Base-by-base conservation (phyloP, 2,797 vertebrate genomes). In the Rhadinocentrus ornatus region DNA sequence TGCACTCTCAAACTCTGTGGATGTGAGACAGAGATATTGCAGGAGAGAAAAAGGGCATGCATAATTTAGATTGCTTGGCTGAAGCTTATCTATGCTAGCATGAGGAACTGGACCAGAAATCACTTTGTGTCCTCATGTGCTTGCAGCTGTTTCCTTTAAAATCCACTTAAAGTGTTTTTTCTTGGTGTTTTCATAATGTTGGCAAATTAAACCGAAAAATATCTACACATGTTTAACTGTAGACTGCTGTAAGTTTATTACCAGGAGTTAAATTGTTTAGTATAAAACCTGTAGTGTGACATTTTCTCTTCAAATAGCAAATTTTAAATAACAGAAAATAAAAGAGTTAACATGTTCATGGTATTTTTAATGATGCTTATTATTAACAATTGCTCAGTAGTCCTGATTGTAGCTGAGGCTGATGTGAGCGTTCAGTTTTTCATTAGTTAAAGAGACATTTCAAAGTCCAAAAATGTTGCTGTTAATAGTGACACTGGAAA, bases 11-110 rank as follows among this genome's bases (percentile, higher is more conserved):
- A 63, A 69, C 52, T 71, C 31, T 54, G 35, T 29, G 16, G 35
- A 27, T 69, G 62, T 61, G 32, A 71, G 78, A 27, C 57, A 52
- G 71, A 44, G 35, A 65, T 61, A 46, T 46, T 64, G 70, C 55
- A 54, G 54, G 26, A 57, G 66, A 77, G 61, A 71, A 79, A 75
- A 75, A 78, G 68, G 62, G 1, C 73, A 85, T 88, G 57, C 69
- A 88, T 81, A 65, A 93, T 90, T 92, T 78, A 89, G 63, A 37
- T 60, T 75, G 46, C 66, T n/a, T 2, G 70, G 72, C 58, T 84
- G 62, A 22, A 65, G 69, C 59, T 66, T 63, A 73, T 73, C 62
- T 65, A 41, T 78, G 73, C 63, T 69, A 70, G 39, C 13, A 4
- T 35, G 50, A 37, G 60, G 22, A 87, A 67, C 73, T 75, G 74